A percentile compares a stretch with the other conserved stretches of the same genome.
These are phyloP conservation scores for Empidonax traillii DNA, from an alignment of 2,113 vertebrate species.

Conservation along the genomic window DNA sequence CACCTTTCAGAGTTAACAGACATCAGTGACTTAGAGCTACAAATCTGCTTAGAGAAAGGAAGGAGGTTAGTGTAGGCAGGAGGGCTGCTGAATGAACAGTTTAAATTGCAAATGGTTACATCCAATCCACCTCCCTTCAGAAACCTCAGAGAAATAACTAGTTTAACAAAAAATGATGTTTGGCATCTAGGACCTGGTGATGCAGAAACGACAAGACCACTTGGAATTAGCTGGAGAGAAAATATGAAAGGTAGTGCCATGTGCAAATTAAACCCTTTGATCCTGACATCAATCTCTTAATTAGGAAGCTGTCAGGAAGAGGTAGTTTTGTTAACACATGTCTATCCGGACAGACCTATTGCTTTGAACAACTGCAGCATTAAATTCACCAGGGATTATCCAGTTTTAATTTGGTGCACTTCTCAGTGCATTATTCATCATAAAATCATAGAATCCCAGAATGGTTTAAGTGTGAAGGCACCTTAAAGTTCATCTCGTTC, in stretches of 20 bases:
- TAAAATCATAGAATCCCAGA: not conserved
- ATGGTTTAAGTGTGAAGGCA: not conserved
- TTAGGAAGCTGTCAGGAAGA: conserved; percentile 24
- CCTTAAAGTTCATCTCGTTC: not conserved
- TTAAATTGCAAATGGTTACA: not conserved
- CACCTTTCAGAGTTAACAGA: not conserved
- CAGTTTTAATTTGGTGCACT: not conserved
- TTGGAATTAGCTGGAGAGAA: conserved; percentile 13
- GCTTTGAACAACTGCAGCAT: conserved; percentile 5
- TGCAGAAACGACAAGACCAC: not conserved
- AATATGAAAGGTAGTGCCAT: not conserved
- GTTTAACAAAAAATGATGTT: not conserved
- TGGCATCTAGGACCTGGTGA: not conserved
- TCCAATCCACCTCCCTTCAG: not conserved
- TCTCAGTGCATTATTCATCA: not conserved
- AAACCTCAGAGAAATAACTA: not conserved
- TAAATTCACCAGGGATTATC: not conserved
- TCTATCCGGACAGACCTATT: not conserved
- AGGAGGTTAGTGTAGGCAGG: conserved; percentile 1
- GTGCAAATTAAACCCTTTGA: conserved; percentile 43
- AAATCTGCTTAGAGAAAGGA: conserved; percentile 61
- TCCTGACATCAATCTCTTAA: conserved; percentile 55
- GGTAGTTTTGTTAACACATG: not conserved
- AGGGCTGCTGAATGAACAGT: not conserved
- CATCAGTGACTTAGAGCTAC: conserved; percentile 44